Evolutionary conservation across 2,888 invertebrate species (phyloP).

Genomic region (Noctua janthe): DNA sequence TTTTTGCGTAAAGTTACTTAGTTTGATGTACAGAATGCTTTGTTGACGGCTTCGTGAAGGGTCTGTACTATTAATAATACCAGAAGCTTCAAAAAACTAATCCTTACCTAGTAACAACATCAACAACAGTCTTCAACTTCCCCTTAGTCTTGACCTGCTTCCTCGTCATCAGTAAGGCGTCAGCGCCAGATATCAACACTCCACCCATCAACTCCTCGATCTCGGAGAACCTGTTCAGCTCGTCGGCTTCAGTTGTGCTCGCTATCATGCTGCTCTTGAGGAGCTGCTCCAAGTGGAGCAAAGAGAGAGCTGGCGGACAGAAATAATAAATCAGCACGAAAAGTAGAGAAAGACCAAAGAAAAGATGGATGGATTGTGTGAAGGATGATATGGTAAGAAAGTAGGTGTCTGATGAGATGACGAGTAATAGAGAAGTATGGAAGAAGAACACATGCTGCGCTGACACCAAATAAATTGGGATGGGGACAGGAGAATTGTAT

Average conservation of each 20-base stretch:
- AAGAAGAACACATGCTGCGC: background rate
- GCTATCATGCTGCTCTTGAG: constrained; percentile 84
- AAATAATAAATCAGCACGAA: background rate
- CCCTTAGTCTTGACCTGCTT: constrained; percentile 89
- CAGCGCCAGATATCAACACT: constrained; percentile 90
- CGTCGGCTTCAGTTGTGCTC: constrained; percentile 70
- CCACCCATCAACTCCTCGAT: constrained; percentile 91
- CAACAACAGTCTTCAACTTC: constrained; percentile 83
- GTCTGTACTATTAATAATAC: too few relatives aligned
- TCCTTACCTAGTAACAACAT: constrained; percentile 89
- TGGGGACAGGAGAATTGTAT: background rate
- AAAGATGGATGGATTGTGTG: background rate
- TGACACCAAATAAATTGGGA: background rate
- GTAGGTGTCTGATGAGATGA: too few relatives aligned
- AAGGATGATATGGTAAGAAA: too few relatives aligned
- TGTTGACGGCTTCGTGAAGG: too few relatives aligned
- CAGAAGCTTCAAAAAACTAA: background rate
- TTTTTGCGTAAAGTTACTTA: too few relatives aligned
- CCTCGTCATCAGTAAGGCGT: constrained; percentile 87
- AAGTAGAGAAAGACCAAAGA: background rate
- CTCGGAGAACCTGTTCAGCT: constrained; percentile 87
- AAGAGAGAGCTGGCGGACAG: background rate
- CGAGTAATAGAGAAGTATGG: background rate
- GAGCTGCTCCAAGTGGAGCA: constrained; percentile 89
- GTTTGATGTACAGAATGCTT: too few relatives aligned